These are phyloP conservation scores for Melinaea menophilus DNA, from an alignment of 2,888 invertebrate genomes.

Conservation along the genomic window DNA sequence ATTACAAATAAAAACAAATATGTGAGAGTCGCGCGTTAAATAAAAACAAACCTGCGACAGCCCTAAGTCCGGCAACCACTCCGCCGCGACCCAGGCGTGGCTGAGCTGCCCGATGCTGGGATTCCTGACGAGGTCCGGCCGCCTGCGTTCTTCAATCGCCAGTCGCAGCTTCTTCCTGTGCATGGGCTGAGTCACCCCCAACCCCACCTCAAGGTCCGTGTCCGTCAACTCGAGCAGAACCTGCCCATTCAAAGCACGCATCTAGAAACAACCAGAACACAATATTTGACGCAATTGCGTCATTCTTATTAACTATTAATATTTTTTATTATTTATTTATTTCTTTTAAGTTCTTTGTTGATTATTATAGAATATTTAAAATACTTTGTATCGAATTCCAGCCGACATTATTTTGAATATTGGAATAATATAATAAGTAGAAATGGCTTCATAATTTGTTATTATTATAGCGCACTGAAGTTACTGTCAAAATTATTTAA, in stretches of 20 bases:
- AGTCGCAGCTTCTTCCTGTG: slow-evolving; percentile 94
- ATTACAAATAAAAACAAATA: not conserved
- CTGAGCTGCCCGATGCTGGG: slow-evolving; percentile 91
- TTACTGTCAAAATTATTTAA: no score
- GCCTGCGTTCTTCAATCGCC: slow-evolving; percentile 94
- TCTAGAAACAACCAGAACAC: slow-evolving; percentile 81
- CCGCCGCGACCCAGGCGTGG: slow-evolving; percentile 95
- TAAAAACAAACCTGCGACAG: slow-evolving; percentile 80
- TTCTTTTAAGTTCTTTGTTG: not conserved
- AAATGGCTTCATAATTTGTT: no score
- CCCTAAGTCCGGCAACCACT: slow-evolving; percentile 95
- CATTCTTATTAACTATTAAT: slow-evolving; percentile 38
- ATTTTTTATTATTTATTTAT: not conserved
- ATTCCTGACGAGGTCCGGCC: slow-evolving; percentile 91
- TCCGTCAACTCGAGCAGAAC: slow-evolving; percentile 94
- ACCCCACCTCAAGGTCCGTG: slow-evolving; percentile 91
- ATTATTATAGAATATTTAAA: not conserved
- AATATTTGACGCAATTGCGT: slow-evolving; percentile 77
- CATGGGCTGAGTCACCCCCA: slow-evolving; percentile 95
- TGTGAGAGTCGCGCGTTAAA: not conserved
- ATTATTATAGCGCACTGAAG: no score
- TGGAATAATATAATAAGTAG: no score
- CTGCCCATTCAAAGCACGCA: slow-evolving; percentile 84
- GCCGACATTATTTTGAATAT: no score
- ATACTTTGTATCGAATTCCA: no score